Evolutionary conservation across 2,113 vertebrate genomes (phyloP).

Genomic region (Sakesphorus luctuosus): DNA sequence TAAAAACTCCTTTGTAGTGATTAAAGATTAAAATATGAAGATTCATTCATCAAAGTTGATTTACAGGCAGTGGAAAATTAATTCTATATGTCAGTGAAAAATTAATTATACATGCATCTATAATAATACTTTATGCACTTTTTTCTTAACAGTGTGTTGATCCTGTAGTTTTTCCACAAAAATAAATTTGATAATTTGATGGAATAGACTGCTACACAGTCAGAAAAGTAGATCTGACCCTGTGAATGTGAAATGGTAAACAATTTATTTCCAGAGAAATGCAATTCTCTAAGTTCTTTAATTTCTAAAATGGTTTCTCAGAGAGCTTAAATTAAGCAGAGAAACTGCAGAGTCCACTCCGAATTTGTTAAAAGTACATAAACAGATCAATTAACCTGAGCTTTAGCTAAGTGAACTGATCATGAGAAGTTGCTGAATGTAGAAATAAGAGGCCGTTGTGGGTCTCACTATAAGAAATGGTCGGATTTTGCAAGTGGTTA

Average conservation of each 20-base stretch:
- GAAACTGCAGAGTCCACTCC: background rate
- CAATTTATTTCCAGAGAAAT: background rate
- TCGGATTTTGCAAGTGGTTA: background rate
- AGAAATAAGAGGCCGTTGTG: background rate
- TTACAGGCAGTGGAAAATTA: background rate
- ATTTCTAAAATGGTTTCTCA: background rate
- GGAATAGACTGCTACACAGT: background rate
- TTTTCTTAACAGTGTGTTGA: background rate
- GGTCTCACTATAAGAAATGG: rapidly evolving
- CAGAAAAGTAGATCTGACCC: background rate
- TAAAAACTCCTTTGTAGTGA: background rate
- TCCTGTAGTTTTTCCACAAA: background rate
- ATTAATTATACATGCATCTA: background rate
- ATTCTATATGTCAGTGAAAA: background rate
- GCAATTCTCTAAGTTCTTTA: background rate
- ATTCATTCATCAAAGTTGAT: background rate
- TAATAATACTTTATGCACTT: background rate
- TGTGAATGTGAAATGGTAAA: background rate
- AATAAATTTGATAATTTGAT: background rate
- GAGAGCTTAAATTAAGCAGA: background rate
- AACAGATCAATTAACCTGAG: background rate
- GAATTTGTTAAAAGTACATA: background rate
- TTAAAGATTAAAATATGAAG: background rate
- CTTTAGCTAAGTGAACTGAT: background rate
- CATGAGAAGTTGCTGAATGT: background rate